phyloP scores from a whole-genome alignment of 2,888 invertebrate species.

The Amiota minor region DNA sequence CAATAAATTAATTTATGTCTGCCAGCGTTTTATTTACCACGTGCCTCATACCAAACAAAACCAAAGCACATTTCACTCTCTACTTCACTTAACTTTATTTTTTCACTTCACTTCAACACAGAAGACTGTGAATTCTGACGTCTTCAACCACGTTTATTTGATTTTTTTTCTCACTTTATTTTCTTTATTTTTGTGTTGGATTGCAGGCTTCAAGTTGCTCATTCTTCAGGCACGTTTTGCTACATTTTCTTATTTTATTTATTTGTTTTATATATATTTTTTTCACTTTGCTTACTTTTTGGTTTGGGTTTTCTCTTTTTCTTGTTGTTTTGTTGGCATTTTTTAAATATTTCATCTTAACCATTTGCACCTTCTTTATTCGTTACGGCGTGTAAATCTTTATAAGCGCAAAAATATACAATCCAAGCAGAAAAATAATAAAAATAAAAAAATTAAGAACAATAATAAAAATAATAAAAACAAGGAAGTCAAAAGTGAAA shows the following conservation, averaged over 20 bases:
- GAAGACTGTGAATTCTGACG: too few relatives aligned
- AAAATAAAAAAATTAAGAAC: constrained; percentile 27
- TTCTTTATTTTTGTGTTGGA: not conserved
- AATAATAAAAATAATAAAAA: constrained; percentile 49
- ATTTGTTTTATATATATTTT: not conserved
- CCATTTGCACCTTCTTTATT: constrained; percentile 63
- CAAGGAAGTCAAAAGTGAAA: not conserved
- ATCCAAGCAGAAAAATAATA: constrained; percentile 12
- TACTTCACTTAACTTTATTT: constrained; percentile 37
- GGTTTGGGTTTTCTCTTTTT: not conserved
- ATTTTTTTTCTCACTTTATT: too few relatives aligned
- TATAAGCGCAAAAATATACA: constrained; percentile 49
- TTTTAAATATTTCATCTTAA: constrained; percentile 31
- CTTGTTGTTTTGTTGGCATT: not conserved
- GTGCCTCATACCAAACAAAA: too few relatives aligned
- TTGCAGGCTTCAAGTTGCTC: constrained; percentile 34
- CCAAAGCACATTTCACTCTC: not conserved
- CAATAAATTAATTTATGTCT: constrained; percentile 68
- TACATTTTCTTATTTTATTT: constrained; percentile 12
- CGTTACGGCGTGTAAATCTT: constrained; percentile 59
- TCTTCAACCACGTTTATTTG: too few relatives aligned
- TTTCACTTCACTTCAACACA: not conserved
- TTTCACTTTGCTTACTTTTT: constrained; percentile 2
- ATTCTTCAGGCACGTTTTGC: constrained; percentile 21
- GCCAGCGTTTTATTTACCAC: constrained; percentile 49